Evolutionary conservation across 2,888 invertebrate species (phyloP).

Genomic region (Eupithecia dodoneata): DNA sequence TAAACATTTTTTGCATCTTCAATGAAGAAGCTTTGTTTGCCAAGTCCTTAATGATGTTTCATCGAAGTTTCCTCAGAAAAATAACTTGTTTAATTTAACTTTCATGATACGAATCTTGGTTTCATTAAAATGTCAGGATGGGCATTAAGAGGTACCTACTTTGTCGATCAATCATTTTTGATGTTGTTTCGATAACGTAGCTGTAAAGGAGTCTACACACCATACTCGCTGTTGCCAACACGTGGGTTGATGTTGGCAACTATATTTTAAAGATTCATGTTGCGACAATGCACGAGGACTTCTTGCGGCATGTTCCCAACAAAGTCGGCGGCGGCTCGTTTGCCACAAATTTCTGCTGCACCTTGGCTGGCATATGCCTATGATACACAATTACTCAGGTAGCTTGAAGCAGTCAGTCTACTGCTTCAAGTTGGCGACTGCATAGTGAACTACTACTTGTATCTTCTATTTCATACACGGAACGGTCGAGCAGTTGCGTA

Average conservation of each 20-base stretch:
- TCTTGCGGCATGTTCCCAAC: neutral
- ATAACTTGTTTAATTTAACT: slow-evolving; percentile 66
- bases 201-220: neutral
- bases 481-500: too few species aligned
- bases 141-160: slow-evolving; percentile 17
- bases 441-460: too few species aligned
- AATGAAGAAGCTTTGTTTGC: slow-evolving; percentile 48
- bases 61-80: slow-evolving; percentile 43
- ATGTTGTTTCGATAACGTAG: slow-evolving; percentile 15
- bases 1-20: slow-evolving; percentile 39
- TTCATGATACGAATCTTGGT: slow-evolving; percentile 51
- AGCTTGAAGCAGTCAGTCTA: too few species aligned
- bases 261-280: neutral
- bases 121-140: slow-evolving; percentile 54
- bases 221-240: neutral
- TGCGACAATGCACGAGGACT: neutral
- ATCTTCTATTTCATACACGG: too few species aligned
- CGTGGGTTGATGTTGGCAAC: neutral
- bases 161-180: slow-evolving; percentile 34
- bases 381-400: too few species aligned
- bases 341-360: neutral
- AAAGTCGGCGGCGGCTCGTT: too few species aligned
- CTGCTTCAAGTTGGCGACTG: too few species aligned
- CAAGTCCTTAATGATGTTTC: slow-evolving; percentile 47
- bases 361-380: too few species aligned